These are phyloP conservation scores for Hermetia illucens DNA, from an alignment of 1,140 invertebrate genomes.

Conservation along the genomic window DNA sequence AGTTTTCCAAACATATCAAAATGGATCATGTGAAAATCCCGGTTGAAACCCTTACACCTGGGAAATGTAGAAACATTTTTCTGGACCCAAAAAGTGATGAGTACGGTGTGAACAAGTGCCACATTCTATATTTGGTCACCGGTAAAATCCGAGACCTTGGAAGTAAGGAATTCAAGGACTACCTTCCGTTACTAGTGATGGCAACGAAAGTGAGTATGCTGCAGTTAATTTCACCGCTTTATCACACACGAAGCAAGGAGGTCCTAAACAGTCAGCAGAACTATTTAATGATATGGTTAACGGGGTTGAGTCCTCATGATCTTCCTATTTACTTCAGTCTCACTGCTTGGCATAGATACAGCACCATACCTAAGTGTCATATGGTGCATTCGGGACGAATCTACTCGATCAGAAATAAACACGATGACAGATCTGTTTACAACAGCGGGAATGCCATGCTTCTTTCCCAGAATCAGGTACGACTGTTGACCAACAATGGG, in stretches of 20 bases:
- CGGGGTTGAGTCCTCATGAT: slow-evolving; percentile 9
- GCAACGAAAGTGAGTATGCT: slow-evolving; percentile 8
- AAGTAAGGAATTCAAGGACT: slow-evolving; percentile 6
- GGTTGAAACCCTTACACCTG: slow-evolving; percentile 12
- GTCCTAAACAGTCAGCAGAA: slow-evolving; percentile 2
- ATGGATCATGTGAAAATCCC: slow-evolving; percentile 13
- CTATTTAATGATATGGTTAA: slow-evolving; percentile 16
- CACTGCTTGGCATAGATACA: slow-evolving; percentile 11
- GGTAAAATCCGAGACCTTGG: slow-evolving; percentile 12
- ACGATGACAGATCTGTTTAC: slow-evolving; percentile 7
- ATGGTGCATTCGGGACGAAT: slow-evolving; percentile 9
- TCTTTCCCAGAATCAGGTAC: slow-evolving; percentile 8
- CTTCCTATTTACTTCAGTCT: slow-evolving; percentile 9
- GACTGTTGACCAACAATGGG: slow-evolving; percentile 10
- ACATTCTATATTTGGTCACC: slow-evolving; percentile 15
- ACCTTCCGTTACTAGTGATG: slow-evolving; percentile 19
- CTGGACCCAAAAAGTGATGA: slow-evolving; percentile 10
- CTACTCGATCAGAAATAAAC: slow-evolving; percentile 12
- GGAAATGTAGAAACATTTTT: slow-evolving; percentile 17
- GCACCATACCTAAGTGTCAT: slow-evolving; percentile 10
- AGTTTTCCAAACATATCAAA: slow-evolving; percentile 15
- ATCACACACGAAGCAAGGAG: not conserved
- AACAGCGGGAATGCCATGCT: slow-evolving; percentile 9
- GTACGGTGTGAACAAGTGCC: slow-evolving; percentile 12
- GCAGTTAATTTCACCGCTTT: slow-evolving; percentile 1